Percentiles rank a stretch among this genome's conserved stretches.
Conservation (phyloP, 2,113 vertebrate species). For the Blennius ocellaris region DNA sequence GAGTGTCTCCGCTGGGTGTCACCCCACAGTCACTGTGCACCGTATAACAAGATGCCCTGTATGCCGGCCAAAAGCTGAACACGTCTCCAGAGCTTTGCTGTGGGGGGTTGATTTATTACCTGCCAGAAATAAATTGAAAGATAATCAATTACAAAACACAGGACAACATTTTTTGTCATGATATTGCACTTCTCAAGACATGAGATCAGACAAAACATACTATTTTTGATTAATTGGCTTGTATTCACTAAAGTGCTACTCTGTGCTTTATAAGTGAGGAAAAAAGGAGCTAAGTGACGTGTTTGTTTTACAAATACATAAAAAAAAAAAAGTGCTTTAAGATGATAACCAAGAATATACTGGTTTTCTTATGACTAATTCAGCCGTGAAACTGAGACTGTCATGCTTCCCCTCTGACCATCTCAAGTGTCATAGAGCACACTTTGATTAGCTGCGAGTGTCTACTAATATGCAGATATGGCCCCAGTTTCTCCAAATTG, state of each 20-base stretch:
- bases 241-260: conserved; percentile 7
- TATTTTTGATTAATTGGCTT: conserved; percentile 33
- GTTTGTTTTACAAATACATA: conserved; percentile 39
- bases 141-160: conserved; percentile 43
- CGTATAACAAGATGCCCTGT: background rate
- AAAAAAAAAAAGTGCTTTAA: conserved; percentile 10
- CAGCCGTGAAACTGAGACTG: conserved; percentile 20
- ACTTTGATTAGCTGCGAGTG: conserved; percentile 31
- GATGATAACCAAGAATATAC: background rate
- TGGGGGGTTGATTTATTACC: conserved; percentile 44
- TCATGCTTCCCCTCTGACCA: conserved; percentile 14
- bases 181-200: conserved; percentile 33
- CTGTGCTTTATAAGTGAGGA: conserved; percentile 6
- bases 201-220: conserved; percentile 11
- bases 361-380: conserved; percentile 10
- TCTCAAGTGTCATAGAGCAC: conserved; percentile 42
- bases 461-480: conserved; percentile 20
- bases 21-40: conserved; percentile 9
- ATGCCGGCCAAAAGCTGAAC: conserved; percentile 16
- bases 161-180: conserved; percentile 14
- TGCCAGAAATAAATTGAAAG: conserved; percentile 34
- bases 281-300: conserved; percentile 10
- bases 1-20: conserved; percentile 69
- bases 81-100: conserved; percentile 27
- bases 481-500: conserved; percentile 2